Evolutionary conservation across 2,113 vertebrate genomes (phyloP).

Genomic region (Ardeotis arabs): DNA sequence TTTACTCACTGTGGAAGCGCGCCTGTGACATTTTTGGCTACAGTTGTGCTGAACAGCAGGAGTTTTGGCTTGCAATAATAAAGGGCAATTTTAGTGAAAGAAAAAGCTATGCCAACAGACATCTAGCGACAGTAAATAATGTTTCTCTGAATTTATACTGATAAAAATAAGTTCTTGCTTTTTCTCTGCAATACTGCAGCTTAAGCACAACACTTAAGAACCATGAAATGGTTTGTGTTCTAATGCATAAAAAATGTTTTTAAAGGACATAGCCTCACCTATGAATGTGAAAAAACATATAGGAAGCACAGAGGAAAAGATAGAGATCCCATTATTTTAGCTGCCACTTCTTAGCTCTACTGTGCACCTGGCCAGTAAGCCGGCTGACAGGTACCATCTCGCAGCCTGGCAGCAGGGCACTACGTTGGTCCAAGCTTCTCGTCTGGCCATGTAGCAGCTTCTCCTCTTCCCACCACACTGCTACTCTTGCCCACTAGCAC

Average conservation of each 20-base stretch:
- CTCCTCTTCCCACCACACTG: accelerated
- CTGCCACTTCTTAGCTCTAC: neutral
- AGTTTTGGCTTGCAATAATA: neutral
- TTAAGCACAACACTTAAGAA: neutral
- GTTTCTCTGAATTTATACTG: neutral
- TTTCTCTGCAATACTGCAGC: neutral
- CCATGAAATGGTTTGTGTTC: neutral
- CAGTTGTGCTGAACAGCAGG: neutral
- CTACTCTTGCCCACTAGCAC: neutral
- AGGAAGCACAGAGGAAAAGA: neutral
- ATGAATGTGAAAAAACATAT: accelerated
- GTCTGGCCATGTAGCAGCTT: no score
- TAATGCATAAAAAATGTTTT: neutral
- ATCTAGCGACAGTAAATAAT: neutral
- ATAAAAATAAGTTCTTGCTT: neutral
- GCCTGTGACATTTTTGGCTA: accelerated
- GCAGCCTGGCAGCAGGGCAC: neutral
- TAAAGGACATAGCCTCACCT: neutral
- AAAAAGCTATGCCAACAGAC: neutral
- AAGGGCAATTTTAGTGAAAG: neutral
- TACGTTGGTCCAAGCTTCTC: no score
- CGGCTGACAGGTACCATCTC: no score
- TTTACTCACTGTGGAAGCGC: accelerated
- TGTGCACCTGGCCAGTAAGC: neutral
- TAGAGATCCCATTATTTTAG: neutral